Percentiles rank a stretch among this genome's conserved stretches.
These are phyloP conservation scores for Agelas oroides DNA, from an alignment of 37 sponge, comb jelly and placozoan species.

Conservation along the genomic window DNA sequence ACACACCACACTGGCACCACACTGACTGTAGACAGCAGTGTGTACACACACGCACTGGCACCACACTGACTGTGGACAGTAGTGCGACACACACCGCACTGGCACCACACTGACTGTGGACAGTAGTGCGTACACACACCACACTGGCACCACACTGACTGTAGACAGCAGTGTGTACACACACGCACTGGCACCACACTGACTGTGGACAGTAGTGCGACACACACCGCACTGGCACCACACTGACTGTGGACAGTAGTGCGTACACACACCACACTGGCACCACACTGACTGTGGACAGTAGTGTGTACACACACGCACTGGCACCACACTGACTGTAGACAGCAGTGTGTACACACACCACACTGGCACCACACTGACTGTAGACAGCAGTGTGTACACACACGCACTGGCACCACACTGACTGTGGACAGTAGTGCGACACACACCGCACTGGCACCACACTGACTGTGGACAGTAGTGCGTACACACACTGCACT, in stretches of 20 bases:
- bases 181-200: not conserved
- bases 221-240: no score
- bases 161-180: no score
- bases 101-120: not conserved
- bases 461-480: no score
- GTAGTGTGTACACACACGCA: no score
- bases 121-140: no score
- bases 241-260: not conserved
- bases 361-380: conserved; percentile 12
- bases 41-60: no score
- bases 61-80: not conserved
- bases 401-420: not conserved
- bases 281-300: not conserved
- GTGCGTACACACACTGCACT: no score
- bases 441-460: not conserved
- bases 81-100: not conserved
- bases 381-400: no score
- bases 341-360: no score
- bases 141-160: not conserved
- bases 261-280: not conserved
- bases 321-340: not conserved
- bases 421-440: not conserved
- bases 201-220: no score
- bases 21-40: no score
- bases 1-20: conserved; percentile 1